Conservation (phyloP, 2,113 vertebrate genomes). For the Peromyscus maniculatus region DNA sequence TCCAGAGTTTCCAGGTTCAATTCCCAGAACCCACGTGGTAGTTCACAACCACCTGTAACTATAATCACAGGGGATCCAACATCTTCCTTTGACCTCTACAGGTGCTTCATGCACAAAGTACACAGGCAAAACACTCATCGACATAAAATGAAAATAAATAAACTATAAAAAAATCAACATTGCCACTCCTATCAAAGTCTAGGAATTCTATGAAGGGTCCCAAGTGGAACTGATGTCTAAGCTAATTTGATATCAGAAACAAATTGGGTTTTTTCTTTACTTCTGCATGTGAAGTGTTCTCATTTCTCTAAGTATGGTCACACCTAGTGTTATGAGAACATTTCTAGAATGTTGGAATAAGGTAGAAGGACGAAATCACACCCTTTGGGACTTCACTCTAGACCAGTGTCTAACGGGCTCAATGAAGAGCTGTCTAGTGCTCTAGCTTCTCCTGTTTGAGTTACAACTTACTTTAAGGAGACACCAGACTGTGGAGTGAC, state of each 20-base stretch:
- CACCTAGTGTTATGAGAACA: background rate
- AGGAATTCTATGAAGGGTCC: background rate
- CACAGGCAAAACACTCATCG: background rate
- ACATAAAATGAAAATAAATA: background rate
- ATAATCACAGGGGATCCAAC: background rate
- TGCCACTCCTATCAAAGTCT: background rate
- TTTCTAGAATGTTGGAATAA: background rate
- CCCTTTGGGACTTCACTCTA: background rate
- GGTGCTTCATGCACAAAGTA: background rate
- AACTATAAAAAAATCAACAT: background rate
- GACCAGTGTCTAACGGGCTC: background rate
- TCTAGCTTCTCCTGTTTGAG: background rate
- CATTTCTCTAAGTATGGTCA: background rate
- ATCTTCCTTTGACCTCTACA: background rate
- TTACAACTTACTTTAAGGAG: background rate
- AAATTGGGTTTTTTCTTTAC: background rate
- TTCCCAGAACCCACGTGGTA: too few relatives aligned
- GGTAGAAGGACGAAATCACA: background rate
- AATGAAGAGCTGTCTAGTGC: background rate
- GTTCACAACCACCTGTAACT: background rate
- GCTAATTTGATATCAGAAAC: constrained; percentile 5
- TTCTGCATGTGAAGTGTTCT: background rate
- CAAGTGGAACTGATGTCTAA: background rate
- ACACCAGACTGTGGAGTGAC: background rate
- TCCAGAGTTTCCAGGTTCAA: background rate